Evolutionary conservation across 2,797 vertebrate species (phyloP), one percentile per base, ranked within the genome.

Genomic region (Choloepus didactylus): DNA sequence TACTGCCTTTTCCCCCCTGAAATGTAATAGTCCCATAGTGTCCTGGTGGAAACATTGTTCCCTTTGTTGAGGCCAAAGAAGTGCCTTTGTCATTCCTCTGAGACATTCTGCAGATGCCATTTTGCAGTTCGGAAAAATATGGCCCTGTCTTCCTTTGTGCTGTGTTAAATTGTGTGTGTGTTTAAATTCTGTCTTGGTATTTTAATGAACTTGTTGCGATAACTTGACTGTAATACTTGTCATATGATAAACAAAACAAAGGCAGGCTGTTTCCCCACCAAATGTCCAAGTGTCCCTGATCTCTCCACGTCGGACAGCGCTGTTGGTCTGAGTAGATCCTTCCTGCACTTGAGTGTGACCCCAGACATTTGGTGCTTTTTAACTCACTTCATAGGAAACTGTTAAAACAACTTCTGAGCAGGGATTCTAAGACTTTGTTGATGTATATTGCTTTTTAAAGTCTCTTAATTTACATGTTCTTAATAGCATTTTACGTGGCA

Each of bases 31-130:
- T 80, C 81, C 66, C 94, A 46, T 87, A 95, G 75, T 93, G 75
- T 95, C 56, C 87, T 93, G 87, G 93, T 90, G 84, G 97, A 97
- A 97, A 97, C 85, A 95, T 98, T 98, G 95, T 97, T 97, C 93
- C 23, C 89, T 98, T 97, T 98, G 97, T 98, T 97, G 76, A 90
- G 73, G 72, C 88, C 94, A 96, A 97, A 97, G 96, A 97, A 97
- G 91, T 95, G 70, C 87, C 97, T 96, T 98, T 98, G 94, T 98
- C 93, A 94, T 88, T 96, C 91, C 95, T 85, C 89, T 91, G 96
- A 98, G 80, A 97, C 98, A 97, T 97, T 92, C 92, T n/a, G 56
- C 93, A 97, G 94, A 95, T 97, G 94, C 95, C 96, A n/a, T 95
- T 96, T 95, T 96, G 56, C 94, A 96, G 86, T 93, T 81, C 91